Base-by-base conservation (phyloP, 2,113 vertebrate genomes). In the Bombycilla garrulus region DNA sequence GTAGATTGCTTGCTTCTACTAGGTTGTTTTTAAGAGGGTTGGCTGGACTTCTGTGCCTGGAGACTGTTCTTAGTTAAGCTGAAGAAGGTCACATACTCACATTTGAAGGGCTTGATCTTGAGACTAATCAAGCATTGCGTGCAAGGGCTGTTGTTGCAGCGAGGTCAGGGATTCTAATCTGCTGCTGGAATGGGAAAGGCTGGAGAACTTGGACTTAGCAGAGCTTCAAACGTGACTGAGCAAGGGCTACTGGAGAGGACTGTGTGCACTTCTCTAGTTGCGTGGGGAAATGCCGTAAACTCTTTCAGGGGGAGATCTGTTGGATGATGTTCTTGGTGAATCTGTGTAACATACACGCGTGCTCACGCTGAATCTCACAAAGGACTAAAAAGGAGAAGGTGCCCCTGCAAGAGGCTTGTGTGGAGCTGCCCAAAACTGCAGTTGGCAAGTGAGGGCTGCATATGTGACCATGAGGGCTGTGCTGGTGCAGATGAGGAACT, bases 401-500 rank as follows among this genome's bases (percentile, higher is more conserved):
- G 7, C 13, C 31, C 79, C 22, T 90, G n/a, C 38, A 48, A 77
- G 62, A 77, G 45, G 29, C 33, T 67, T 60, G 17, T 6, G 20
- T 22, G 62, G 45, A 65, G 53, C 31, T 84, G 12, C 35, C 10
- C 57, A 48, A 20, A 72, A 4, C 17, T 76, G 54, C 61, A 53
- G 16, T 2, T 54, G 62, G 21, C 40, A 16, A 54, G 29, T 26
- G 47, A 47, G 23, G 15, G 15, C 40, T 31, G 28, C 2, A 0
- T 36, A 1, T 20, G 29, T 1, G 9, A 20, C 47, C 42, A 7
- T 0, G 0, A 40, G 36, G 42, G 33, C 31, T 9, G 9, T 64
- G 72, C 54, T 61, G 60, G 19, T 81, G 50, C 36, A 15, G 24
- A 26, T 69, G 72, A 38, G 60, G 40, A 81, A 0, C 47, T 36